These are phyloP conservation scores for Chalcis sispes DNA, from an alignment of 2,888 invertebrate species.

Conservation along the genomic window DNA sequence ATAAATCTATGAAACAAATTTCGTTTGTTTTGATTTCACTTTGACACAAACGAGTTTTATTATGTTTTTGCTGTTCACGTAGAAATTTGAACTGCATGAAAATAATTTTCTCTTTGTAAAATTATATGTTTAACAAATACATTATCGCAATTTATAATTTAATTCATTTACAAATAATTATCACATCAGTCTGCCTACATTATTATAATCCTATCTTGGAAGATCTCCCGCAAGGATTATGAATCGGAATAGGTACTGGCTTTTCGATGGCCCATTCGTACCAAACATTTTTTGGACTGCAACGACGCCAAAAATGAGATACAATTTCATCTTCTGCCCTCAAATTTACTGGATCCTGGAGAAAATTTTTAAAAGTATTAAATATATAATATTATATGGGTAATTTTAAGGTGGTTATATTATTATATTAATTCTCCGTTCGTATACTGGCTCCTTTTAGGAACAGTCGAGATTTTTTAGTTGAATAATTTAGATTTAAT, in stretches of 20 bases:
- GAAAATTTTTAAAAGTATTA: slow-evolving; percentile 30
- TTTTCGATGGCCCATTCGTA: slow-evolving; percentile 93
- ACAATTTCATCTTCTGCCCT: slow-evolving; percentile 84
- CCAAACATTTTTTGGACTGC: slow-evolving; percentile 91
- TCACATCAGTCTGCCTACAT: background rate
- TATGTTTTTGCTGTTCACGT: background rate
- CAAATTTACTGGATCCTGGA: slow-evolving; percentile 85
- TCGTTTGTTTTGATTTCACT: too few relatives aligned
- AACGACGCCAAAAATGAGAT: slow-evolving; percentile 92
- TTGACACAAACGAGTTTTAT: slow-evolving; percentile 12
- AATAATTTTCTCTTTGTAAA: slow-evolving; percentile 11
- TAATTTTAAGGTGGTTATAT: background rate
- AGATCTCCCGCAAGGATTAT: slow-evolving; percentile 86
- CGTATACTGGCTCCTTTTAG: too few relatives aligned
- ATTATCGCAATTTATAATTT: slow-evolving; percentile 17
- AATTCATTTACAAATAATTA: background rate
- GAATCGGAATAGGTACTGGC: slow-evolving; percentile 80
- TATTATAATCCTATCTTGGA: slow-evolving; percentile 82
- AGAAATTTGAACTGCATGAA: background rate
- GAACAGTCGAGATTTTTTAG: too few relatives aligned
- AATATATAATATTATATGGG: background rate
- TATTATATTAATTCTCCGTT: too few relatives aligned
- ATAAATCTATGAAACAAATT: slow-evolving; percentile 5
- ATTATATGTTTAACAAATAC: slow-evolving; percentile 10
- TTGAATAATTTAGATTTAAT: too few relatives aligned